Percentiles rank a stretch among this genome's conserved stretches.
These are phyloP conservation scores for Nephrocerus scutellatus DNA, from an alignment of 2,888 invertebrate genomes.

Conservation along the genomic window DNA sequence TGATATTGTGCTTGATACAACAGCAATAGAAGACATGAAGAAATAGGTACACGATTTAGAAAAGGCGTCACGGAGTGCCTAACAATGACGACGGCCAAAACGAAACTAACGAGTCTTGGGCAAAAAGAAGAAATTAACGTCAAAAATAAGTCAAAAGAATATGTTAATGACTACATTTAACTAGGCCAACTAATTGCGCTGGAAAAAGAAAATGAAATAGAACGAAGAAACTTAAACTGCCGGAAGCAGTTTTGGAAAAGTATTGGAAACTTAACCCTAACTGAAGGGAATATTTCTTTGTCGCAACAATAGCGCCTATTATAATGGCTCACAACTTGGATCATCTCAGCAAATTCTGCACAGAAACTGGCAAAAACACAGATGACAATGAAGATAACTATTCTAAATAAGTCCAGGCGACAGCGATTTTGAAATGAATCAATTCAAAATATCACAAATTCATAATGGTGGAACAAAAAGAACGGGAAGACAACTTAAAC, in stretches of 20 bases:
- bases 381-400: background rate
- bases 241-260: background rate
- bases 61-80: too few species aligned
- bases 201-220: background rate
- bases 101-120: background rate
- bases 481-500: too few species aligned
- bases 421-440: background rate
- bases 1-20: too few species aligned
- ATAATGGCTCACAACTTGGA: background rate
- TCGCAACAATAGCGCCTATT: background rate
- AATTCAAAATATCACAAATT: background rate
- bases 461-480: background rate
- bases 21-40: too few species aligned
- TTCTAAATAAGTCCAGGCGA: background rate
- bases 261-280: background rate
- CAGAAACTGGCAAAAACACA: background rate
- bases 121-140: background rate
- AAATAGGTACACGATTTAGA: too few species aligned
- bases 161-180: too few species aligned
- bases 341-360: too few species aligned
- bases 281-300: background rate
- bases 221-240: too few species aligned
- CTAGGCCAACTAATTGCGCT: background rate
- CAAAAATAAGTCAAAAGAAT: background rate
- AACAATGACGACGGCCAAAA: background rate